Evolutionary conservation across 2,113 vertebrate genomes (phyloP).

Genomic region (Genyomyrus donnyi): DNA sequence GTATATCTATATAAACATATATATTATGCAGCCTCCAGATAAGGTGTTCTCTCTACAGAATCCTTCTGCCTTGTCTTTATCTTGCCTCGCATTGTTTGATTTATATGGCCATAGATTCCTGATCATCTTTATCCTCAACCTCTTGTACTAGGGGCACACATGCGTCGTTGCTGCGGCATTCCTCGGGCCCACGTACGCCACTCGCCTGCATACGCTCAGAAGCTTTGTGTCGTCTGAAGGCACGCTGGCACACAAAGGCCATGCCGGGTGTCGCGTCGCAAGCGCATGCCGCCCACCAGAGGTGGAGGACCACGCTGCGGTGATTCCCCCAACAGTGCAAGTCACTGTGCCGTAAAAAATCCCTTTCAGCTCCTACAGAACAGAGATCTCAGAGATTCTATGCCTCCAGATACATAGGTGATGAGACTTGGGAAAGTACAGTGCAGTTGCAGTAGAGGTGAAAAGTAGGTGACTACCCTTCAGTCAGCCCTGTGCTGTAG

Average conservation of each 20-base stretch:
- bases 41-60: neutral
- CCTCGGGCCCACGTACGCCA: neutral
- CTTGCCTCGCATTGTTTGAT: slow-evolving; percentile 39
- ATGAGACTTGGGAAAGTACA: neutral
- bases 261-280: neutral
- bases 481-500: neutral
- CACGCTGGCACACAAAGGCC: neutral
- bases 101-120: slow-evolving; percentile 9
- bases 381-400: neutral
- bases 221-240: neutral
- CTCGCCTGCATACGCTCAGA: neutral
- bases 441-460: neutral
- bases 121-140: neutral
- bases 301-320: neutral
- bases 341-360: neutral
- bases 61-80: neutral
- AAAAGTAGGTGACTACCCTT: neutral
- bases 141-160: neutral
- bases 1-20: neutral
- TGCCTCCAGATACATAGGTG: neutral
- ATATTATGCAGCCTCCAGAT: neutral
- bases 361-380: neutral
- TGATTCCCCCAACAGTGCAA: neutral
- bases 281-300: neutral
- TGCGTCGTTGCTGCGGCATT: neutral